Conservation (phyloP, 1,140 invertebrate species). For the Tetragonula clypearis region DNA sequence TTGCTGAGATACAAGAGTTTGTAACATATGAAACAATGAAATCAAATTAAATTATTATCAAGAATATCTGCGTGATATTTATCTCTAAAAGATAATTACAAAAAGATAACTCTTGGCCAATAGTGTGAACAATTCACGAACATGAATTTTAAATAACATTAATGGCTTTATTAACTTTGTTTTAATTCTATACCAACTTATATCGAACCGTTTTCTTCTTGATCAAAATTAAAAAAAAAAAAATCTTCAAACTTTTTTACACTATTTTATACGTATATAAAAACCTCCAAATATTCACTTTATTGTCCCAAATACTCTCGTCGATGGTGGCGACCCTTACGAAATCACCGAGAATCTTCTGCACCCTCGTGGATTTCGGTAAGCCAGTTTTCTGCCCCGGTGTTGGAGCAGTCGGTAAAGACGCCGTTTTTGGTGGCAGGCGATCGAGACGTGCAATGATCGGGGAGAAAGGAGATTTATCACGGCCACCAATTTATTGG, state of each 20-base stretch:
- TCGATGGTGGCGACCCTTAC: conserved; percentile 61
- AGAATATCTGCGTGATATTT: neutral
- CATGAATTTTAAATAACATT: neutral
- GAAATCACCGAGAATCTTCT: conserved; percentile 50
- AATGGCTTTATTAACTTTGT: neutral
- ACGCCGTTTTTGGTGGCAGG: neutral
- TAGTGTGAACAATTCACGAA: neutral
- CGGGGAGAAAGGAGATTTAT: conserved; percentile 66
- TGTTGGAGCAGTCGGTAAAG: conserved; percentile 55
- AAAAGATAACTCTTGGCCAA: neutral
- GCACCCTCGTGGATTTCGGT: conserved; percentile 36
- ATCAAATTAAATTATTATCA: neutral
- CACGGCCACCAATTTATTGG: conserved; percentile 71
- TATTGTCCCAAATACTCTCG: neutral
- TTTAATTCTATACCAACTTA: neutral
- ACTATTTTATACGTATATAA: neutral
- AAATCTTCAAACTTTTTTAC: neutral
- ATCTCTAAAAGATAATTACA: neutral
- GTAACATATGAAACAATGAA: too few relatives aligned
- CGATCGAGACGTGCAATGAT: neutral
- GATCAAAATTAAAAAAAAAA: neutral
- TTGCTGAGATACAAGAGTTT: neutral
- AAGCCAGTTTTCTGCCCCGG: conserved; percentile 58
- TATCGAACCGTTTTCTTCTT: neutral
- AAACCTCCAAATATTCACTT: neutral